Evolutionary conservation across 2,888 invertebrate species (phyloP), one percentile per base, ranked within the genome.

Genomic region (Caenorhabditis sp.): DNA sequence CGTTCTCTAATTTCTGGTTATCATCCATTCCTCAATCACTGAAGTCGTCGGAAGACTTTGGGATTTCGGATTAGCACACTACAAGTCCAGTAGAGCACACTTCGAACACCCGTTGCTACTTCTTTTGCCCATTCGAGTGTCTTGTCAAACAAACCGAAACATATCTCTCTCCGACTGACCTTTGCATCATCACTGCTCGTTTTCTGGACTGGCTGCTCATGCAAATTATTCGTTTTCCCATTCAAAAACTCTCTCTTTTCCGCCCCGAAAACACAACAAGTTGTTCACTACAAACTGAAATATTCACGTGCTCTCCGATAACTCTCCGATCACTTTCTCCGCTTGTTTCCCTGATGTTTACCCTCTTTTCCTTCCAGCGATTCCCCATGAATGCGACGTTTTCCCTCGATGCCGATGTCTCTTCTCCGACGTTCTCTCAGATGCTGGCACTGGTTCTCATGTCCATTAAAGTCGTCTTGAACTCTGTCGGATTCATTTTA

Each of bases 391-490:
- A 65, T 24, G 47, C 50, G 22, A 20, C 67, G 2, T 67, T 44
- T 6, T 28, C 26, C 24, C 22, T 26, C 28, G 47, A 58, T 51
- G 64, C 71, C 9, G 13, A 40, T 40, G 40, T 40, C 40, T 40
- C 40, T 40, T 5, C 72, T 0, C 65, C 50, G 11, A 60, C 67
- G 2, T 67, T 60, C 24, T 40, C 67, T 32, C 50, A 74, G 18
- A 20, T 76, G 11, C 67, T 76, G 6, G 51, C 79, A 1, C 47
- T 79, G n/a, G 40, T 64, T 37, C 28, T 79, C 24, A 51, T 79
- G 53, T 51, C 71, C n/a, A 79, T 72, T n/a, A 71, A 72, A 61
- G 32, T 79, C 11, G 32, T 47, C 1, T 53, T 79, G 32, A 79
- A 79, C 56, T 71, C 70, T 5, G 22, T 61, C 18, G 79, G 79